Evolutionary conservation across 1,140 invertebrate genomes (phyloP).

Genomic region (Bombus polaris): DNA sequence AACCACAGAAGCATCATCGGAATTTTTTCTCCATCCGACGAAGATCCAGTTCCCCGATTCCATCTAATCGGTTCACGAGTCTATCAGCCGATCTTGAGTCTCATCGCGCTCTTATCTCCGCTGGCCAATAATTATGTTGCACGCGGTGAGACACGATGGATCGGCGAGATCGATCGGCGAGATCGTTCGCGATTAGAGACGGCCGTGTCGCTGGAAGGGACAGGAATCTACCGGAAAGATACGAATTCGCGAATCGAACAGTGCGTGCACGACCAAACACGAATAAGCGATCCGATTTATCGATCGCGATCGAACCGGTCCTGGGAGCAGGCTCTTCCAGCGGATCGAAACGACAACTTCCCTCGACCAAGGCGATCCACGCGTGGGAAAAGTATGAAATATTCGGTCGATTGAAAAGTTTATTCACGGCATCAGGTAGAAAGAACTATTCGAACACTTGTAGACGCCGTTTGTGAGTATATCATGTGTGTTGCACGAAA

Average conservation of each 20-base stretch:
- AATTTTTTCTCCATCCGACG: not conserved
- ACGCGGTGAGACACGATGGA: constrained; percentile 28
- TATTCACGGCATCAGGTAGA: not conserved
- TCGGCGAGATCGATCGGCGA: constrained; percentile 35
- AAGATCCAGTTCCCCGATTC: constrained; percentile 8
- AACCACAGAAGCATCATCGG: not conserved
- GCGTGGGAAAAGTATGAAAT: not conserved
- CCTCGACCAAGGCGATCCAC: not conserved
- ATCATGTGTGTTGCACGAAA: no score
- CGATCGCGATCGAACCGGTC: constrained; percentile 45
- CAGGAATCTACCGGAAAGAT: constrained; percentile 23
- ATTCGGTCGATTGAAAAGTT: not conserved
- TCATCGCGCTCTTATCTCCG: constrained; percentile 30
- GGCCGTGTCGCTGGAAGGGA: constrained; percentile 7
- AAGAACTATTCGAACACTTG: not conserved
- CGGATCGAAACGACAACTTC: not conserved
- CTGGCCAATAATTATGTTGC: constrained; percentile 40
- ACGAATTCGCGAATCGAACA: not conserved
- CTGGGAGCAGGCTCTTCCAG: not conserved
- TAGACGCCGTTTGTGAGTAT: no score
- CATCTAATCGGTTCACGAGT: not conserved
- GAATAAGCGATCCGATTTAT: constrained; percentile 51
- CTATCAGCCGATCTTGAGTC: constrained; percentile 21
- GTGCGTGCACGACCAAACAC: constrained; percentile 16
- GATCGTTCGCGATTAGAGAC: constrained; percentile 28